Conservation (phyloP, 2,888 invertebrate species). For the Tipula lateralis region DNA sequence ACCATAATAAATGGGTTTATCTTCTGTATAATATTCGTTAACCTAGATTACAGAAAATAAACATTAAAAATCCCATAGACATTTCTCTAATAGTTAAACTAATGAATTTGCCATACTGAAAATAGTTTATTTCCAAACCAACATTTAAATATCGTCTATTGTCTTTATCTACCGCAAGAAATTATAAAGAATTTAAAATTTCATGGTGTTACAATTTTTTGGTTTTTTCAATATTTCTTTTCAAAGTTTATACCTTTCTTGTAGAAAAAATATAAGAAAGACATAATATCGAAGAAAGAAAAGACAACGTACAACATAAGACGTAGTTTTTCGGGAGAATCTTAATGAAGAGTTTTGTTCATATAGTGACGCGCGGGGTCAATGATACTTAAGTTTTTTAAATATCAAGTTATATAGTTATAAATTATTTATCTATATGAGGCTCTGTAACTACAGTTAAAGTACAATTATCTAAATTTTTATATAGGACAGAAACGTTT, state of each 20-base stretch:
- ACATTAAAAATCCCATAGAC: background rate
- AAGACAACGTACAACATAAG: background rate
- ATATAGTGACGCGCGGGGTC: background rate
- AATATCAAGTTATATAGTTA: background rate
- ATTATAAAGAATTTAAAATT: background rate
- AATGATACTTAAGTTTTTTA: background rate
- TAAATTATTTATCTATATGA: background rate
- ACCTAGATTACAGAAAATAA: background rate
- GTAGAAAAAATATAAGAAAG: background rate
- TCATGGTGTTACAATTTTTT: background rate
- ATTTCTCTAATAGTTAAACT: background rate
- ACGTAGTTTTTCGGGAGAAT: background rate
- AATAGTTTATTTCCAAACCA: background rate
- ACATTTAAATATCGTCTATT: background rate
- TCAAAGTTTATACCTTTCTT: background rate
- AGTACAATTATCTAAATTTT: background rate
- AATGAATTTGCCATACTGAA: background rate
- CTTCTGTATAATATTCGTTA: background rate
- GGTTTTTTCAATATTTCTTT: background rate
- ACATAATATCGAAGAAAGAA: background rate
- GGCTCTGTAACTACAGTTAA: background rate
- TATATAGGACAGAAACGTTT: background rate
- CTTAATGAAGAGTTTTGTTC: background rate
- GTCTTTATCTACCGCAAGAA: background rate
- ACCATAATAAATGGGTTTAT: background rate